These are phyloP conservation scores for Enteromius paludinosus DNA, from an alignment of 2,797 vertebrate genomes.

Conservation along the genomic window DNA sequence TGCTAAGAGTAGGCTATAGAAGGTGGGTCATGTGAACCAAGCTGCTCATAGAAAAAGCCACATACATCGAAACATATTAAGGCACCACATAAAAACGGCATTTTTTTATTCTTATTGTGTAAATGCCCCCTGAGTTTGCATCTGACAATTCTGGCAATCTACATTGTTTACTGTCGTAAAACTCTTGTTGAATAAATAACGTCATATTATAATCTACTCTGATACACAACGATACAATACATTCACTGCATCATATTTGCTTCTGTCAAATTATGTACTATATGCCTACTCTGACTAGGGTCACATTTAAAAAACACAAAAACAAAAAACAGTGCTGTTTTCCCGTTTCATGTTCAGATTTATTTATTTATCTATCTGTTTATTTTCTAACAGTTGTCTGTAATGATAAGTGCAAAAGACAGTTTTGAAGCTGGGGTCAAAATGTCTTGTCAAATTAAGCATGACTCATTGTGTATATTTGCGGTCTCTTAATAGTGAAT, in stretches of 20 bases:
- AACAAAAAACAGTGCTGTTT: background rate
- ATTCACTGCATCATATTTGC: background rate
- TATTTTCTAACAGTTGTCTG: background rate
- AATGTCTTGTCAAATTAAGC: background rate
- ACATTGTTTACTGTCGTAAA: too few relatives aligned
- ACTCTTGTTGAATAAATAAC: too few relatives aligned
- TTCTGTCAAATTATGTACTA: background rate
- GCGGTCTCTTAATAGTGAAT: background rate
- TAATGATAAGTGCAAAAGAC: background rate
- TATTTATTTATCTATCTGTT: background rate
- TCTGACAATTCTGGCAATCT: too few relatives aligned
- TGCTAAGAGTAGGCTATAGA: background rate
- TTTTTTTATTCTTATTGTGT: too few relatives aligned
- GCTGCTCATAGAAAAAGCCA: background rate
- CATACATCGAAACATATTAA: background rate
- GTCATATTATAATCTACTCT: too few relatives aligned
- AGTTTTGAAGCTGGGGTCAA: background rate
- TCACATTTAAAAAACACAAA: slow-evolving; percentile 13
- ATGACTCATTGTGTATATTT: slow-evolving; percentile 10
- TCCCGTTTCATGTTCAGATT: background rate
- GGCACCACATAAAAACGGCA: background rate
- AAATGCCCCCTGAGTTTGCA: too few relatives aligned
- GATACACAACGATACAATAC: background rate
- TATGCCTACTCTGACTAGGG: background rate
- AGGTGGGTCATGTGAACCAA: background rate